phyloP scores from a whole-genome alignment of 1,140 invertebrate species.

The Microplitis demolitor region DNA sequence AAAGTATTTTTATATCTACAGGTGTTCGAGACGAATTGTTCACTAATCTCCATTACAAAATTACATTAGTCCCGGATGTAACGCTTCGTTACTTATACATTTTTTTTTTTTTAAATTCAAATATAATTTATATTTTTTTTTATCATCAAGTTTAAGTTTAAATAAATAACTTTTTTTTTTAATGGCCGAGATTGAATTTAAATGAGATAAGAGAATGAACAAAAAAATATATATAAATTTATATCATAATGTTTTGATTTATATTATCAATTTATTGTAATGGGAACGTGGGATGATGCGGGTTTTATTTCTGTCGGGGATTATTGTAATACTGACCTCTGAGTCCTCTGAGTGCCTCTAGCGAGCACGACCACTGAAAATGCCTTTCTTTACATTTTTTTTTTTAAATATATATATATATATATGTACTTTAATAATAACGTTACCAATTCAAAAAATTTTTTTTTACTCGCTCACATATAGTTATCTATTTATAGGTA shows the following conservation, averaged over 20 bases:
- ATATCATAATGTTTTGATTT: constrained; percentile 41
- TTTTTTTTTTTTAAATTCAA: neutral
- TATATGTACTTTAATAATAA: too few species aligned
- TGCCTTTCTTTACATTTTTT: too few species aligned
- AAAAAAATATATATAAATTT: constrained; percentile 37
- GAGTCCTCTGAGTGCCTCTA: constrained; percentile 34
- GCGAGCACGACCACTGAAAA: constrained; percentile 7
- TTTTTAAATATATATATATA: too few species aligned
- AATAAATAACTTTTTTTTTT: neutral
- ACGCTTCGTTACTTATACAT: constrained; percentile 12
- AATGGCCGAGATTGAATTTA: neutral
- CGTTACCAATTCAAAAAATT: too few species aligned
- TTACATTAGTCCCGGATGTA: constrained; percentile 24
- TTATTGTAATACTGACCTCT: constrained; percentile 42
- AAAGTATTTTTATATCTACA: neutral
- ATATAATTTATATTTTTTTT: neutral
- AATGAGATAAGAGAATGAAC: neutral
- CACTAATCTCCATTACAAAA: constrained; percentile 20
- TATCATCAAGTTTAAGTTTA: neutral
- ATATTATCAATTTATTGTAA: constrained; percentile 48
- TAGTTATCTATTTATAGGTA: too few species aligned
- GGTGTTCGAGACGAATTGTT: constrained; percentile 20
- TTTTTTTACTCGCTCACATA: too few species aligned
- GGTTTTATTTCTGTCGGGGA: constrained; percentile 44
- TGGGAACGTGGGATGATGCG: constrained; percentile 44